phyloP scores from a whole-genome alignment of 1,140 invertebrate species.

The Rhizoglyphus robini region DNA sequence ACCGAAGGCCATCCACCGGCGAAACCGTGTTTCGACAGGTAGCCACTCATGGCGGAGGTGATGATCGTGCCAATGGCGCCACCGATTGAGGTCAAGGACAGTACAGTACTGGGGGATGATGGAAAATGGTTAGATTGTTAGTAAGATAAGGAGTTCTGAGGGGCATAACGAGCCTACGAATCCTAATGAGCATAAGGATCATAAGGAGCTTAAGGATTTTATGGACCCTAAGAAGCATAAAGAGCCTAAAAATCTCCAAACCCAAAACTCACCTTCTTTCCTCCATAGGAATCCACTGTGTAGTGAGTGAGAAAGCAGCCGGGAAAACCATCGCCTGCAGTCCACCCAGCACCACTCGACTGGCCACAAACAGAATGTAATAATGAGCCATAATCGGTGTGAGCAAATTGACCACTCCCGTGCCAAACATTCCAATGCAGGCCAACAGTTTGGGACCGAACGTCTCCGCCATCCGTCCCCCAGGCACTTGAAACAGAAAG shows the following conservation, averaged over 20 bases:
- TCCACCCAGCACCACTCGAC: constrained; percentile 19
- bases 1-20: constrained; percentile 67
- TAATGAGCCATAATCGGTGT: constrained; percentile 21
- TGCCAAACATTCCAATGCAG: constrained; percentile 30
- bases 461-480: constrained; percentile 57
- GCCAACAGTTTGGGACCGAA: constrained; percentile 57
- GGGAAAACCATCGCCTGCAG: constrained; percentile 30
- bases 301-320: constrained; percentile 32
- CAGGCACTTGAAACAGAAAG: constrained; percentile 63
- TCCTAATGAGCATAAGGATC: not conserved
- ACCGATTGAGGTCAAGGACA: constrained; percentile 8
- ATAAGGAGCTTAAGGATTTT: not conserved
- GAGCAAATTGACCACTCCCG: constrained; percentile 19
- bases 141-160: not conserved
- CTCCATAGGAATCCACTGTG: constrained; percentile 27
- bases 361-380: constrained; percentile 13
- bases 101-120: not conserved
- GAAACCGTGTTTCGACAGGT: constrained; percentile 31
- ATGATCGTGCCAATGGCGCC: constrained; percentile 29
- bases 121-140: not conserved
- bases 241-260: not conserved
- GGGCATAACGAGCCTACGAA: not conserved
- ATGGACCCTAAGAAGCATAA: not conserved
- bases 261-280: constrained; percentile 14
- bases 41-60: constrained; percentile 28